A percentile compares a stretch with the other conserved stretches of the same genome.
phyloP scores from a whole-genome alignment of 2,888 invertebrate species.

The Celastrina argiolus region DNA sequence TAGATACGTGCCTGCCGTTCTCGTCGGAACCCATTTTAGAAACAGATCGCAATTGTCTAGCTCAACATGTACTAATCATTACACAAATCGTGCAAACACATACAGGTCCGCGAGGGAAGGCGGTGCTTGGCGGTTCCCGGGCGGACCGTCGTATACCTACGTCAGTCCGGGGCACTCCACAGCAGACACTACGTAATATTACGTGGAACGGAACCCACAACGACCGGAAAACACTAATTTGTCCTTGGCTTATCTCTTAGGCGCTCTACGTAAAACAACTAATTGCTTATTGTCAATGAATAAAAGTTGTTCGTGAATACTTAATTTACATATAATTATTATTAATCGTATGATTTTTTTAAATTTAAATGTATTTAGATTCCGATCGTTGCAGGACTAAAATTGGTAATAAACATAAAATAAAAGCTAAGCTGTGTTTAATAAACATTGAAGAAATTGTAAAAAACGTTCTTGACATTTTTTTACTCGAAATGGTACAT shows the following conservation, averaged over 20 bases:
- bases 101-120: conserved; percentile 20
- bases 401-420: background rate
- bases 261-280: too few relatives aligned
- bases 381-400: background rate
- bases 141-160: conserved; percentile 20
- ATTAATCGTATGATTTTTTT: too few relatives aligned
- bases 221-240: background rate
- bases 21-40: conserved; percentile 65
- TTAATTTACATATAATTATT: too few relatives aligned
- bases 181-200: conserved; percentile 20
- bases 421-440: conserved; percentile 1
- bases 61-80: conserved; percentile 35
- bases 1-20: conserved; percentile 24
- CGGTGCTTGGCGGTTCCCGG: background rate
- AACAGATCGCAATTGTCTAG: conserved; percentile 74
- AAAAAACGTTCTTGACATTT: background rate
- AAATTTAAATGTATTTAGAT: background rate
- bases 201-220: background rate
- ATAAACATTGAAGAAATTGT: background rate
- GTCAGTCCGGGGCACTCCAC: conserved; percentile 23
- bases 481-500: background rate
- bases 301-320: too few relatives aligned
- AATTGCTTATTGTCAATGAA: too few relatives aligned
- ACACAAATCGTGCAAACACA: conserved; percentile 25
- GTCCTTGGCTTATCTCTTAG: background rate